Evolutionary conservation across 2,113 vertebrate species (phyloP).

Genomic region (Brachyhypopomus gauderio): DNA sequence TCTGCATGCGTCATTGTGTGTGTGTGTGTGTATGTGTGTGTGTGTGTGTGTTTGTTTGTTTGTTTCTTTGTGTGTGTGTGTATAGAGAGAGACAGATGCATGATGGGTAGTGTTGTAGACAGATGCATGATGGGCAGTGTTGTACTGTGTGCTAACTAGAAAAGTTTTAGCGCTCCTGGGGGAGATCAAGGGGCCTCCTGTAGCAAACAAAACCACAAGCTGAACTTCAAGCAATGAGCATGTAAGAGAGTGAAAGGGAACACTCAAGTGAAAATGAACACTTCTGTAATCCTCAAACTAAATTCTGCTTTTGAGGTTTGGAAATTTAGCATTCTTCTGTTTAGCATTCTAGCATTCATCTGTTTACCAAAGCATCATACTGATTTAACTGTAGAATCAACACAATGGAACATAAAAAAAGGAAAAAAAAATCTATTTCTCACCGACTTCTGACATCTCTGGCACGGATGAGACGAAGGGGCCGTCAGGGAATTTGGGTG

Average conservation of each 20-base stretch:
- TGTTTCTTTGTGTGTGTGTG: no score
- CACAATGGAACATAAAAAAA: no score
- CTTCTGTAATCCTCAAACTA: not conserved
- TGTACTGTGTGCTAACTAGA: constrained; percentile 65
- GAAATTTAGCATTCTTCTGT: not conserved
- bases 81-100: no score
- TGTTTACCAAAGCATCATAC: not conserved
- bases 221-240: constrained; percentile 16
- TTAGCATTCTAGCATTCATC: not conserved
- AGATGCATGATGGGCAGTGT: constrained; percentile 56
- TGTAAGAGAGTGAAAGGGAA: constrained; percentile 7
- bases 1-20: no score
- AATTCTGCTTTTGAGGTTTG: not conserved
- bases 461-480: constrained; percentile 84
- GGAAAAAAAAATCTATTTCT: constrained; percentile 53
- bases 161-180: constrained; percentile 11
- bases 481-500: constrained; percentile 86
- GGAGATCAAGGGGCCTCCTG: constrained; percentile 5
- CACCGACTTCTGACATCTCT: constrained; percentile 90
- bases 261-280: not conserved
- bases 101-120: no score
- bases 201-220: constrained; percentile 31
- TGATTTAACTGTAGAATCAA: not conserved
- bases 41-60: no score
- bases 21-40: no score